Conservation (phyloP, 2,888 invertebrate species). For the Chaitophorus viminalis region DNA sequence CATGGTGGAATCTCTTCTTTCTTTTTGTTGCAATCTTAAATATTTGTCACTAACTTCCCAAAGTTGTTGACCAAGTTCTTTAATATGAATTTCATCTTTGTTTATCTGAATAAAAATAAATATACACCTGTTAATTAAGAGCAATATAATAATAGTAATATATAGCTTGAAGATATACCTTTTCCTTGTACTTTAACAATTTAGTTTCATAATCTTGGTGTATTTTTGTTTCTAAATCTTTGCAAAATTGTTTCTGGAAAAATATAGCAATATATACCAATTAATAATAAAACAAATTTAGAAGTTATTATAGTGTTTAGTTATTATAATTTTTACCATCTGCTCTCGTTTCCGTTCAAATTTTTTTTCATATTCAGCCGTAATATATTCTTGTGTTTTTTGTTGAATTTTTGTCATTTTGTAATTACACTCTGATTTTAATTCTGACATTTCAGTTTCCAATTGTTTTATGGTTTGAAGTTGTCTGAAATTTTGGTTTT, state of each 20-base stretch:
- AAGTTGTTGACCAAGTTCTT: slow-evolving; percentile 71
- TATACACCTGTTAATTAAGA: background rate
- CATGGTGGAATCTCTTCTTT: slow-evolving; percentile 67
- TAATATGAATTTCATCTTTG: slow-evolving; percentile 68
- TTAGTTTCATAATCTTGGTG: slow-evolving; percentile 66
- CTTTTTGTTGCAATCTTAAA: slow-evolving; percentile 72
- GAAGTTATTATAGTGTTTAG: background rate
- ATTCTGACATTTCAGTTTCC: slow-evolving; percentile 33
- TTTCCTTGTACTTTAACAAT: slow-evolving; percentile 69
- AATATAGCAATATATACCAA: background rate
- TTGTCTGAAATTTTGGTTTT: slow-evolving; percentile 23
- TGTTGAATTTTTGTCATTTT: slow-evolving; percentile 57
- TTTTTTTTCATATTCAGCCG: slow-evolving; percentile 57
- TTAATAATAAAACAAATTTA: background rate
- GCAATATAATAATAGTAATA: background rate
- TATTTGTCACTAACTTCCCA: slow-evolving; percentile 75
- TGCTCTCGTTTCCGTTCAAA: slow-evolving; percentile 56
- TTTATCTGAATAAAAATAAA: slow-evolving; percentile 64
- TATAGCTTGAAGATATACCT: slow-evolving; percentile 66
- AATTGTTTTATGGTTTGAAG: slow-evolving; percentile 37
- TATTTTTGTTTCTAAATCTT: slow-evolving; percentile 54
- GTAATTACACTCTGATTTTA: slow-evolving; percentile 46
- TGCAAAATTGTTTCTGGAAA: slow-evolving; percentile 57
- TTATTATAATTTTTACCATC: slow-evolving; percentile 33
- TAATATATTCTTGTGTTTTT: slow-evolving; percentile 55